Evolutionary conservation across 1,140 invertebrate species (phyloP), one percentile per base, ranked within the genome.

Genomic region (Pteromalus puparum): DNA sequence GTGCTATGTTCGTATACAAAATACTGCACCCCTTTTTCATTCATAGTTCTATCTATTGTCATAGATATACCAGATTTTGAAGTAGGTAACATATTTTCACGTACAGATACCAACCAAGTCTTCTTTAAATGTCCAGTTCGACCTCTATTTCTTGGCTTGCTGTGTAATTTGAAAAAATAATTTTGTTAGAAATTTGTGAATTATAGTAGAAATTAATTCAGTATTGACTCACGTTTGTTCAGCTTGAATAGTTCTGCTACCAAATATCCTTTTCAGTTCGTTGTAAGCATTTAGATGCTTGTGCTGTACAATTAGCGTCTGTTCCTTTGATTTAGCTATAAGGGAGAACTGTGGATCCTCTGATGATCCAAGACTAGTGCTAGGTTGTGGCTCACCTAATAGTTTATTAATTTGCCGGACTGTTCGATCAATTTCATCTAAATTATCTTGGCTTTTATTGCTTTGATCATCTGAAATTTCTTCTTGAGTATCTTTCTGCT

Each of bases 261-360:
- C 97, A 94, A 98, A 98, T 87, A 97, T 96, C 88, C 95, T 95
- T 83, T 95, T 96, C 85, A 98, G 93, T 93, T 98, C 98, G 93
- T 97, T 97, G 80, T 96, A 96, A 46, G 96, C 94, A 93, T 97
- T 98, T 5, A 98, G 92, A 91, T 97, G 93, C 90, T 96, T 97
- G 79, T 95, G 93, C 75, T 97, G 95, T 4, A 97, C 92, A 42
- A 89, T 92, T 13, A 97, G 89, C 53, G 95, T 90, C 79, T 93
- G 91, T 80, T 95, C 94, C 79, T 91, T 91, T 5, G 90, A 87
- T 81, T 87, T 90, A 26, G 88, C 38, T 12, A 87, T 82, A 18
- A 86, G 24, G 83, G 88, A 90, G 9, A 81, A 38, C 21, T 92
- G 90, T 6, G 87, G 87, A 88, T 90, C 90, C 34, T 89, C 81